Evolutionary conservation across 2,113 vertebrate species (phyloP).

Genomic region (Gnathonemus echidnorhynchus): DNA sequence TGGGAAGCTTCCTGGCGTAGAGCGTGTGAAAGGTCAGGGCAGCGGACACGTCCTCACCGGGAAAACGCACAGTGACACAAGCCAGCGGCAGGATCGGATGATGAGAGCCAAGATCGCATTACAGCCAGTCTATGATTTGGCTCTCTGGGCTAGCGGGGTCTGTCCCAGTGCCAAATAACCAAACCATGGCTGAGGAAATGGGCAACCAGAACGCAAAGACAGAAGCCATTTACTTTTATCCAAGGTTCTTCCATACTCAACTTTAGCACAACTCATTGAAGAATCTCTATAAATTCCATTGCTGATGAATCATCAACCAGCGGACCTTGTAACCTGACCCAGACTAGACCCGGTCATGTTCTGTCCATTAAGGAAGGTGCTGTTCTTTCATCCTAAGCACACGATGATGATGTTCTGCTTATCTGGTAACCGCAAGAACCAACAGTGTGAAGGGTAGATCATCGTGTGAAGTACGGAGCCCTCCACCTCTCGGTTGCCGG

Average conservation of each 20-base stretch:
- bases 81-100: not conserved
- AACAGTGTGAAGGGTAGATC: slow-evolving; percentile 5
- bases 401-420: not conserved
- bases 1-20: not conserved
- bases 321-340: not conserved
- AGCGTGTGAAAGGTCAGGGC: not conserved
- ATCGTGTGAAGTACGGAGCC: not conserved
- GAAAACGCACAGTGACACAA: not conserved
- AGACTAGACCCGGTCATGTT: not conserved
- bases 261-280: not conserved
- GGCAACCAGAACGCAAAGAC: not conserved
- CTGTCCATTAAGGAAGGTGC: not conserved
- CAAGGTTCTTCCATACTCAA: not conserved
- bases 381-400: not conserved
- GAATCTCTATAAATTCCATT: not conserved
- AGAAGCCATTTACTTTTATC: not conserved
- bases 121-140: not conserved
- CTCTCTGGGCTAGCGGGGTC: not conserved
- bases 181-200: not conserved
- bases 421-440: not conserved
- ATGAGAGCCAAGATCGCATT: not conserved
- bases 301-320: not conserved
- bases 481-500: slow-evolving; percentile 23
- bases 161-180: not conserved
- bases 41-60: not conserved